These are phyloP conservation scores for Melitaea athalia DNA, from an alignment of 2,888 invertebrate species.

Conservation along the genomic window DNA sequence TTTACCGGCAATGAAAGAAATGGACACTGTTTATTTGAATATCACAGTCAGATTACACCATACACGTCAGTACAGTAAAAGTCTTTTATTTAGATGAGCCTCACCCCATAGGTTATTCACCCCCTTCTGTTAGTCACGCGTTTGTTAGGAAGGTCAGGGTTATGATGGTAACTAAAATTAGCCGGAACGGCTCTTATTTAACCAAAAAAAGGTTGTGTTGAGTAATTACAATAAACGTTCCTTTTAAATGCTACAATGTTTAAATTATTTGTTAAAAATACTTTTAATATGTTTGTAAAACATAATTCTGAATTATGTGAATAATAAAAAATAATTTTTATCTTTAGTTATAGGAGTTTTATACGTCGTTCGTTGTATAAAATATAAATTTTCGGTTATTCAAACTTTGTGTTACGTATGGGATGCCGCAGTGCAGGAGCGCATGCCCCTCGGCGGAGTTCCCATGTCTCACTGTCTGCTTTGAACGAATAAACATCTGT, in stretches of 20 bases:
- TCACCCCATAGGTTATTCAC: conserved; percentile 74
- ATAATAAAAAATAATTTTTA: background rate
- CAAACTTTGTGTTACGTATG: conserved; percentile 36
- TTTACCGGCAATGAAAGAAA: conserved; percentile 54
- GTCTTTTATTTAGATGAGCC: conserved; percentile 75
- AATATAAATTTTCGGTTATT: too few species aligned
- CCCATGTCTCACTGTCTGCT: conserved; percentile 18
- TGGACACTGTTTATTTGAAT: conserved; percentile 44
- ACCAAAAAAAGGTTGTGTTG: background rate
- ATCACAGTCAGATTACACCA: conserved; percentile 55
- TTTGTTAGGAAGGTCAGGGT: conserved; percentile 75
- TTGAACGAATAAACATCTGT: conserved; percentile 5
- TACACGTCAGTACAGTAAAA: conserved; percentile 53
- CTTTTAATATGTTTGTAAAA: background rate
- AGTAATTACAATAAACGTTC: background rate
- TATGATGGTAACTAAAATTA: conserved; percentile 48
- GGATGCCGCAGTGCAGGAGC: conserved; percentile 71
- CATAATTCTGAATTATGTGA: background rate
- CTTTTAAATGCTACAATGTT: background rate
- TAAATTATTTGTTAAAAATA: background rate
- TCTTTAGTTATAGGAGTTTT: background rate
- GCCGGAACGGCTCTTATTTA: conserved; percentile 18
- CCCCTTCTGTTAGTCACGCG: conserved; percentile 57
- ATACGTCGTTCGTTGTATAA: background rate
- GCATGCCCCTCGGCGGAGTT: conserved; percentile 49